phyloP scores from a whole-genome alignment of 2,113 vertebrate species.

The Thunnus thynnus region DNA sequence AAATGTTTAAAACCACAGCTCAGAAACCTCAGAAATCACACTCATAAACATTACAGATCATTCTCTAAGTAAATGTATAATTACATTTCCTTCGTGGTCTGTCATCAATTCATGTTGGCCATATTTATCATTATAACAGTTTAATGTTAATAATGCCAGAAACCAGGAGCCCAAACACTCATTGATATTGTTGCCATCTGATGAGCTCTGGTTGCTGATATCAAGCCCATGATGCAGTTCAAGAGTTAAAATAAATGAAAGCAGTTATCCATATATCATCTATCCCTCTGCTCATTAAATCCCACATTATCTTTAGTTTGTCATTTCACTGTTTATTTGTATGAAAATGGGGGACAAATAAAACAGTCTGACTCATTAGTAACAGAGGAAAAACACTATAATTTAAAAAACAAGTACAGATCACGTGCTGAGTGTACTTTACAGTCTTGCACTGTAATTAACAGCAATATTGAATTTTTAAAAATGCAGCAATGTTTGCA shows the following conservation, averaged over 20 bases:
- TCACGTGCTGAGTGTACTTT: not conserved
- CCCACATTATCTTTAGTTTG: conserved; percentile 23
- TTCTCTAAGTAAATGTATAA: conserved; percentile 29
- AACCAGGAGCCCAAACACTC: conserved; percentile 37
- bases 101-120: conserved; percentile 29
- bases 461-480: too few relatives aligned
- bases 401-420: conserved; percentile 1
- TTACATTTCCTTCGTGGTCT: conserved; percentile 19
- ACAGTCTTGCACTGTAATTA: conserved; percentile 7
- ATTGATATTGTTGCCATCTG: conserved; percentile 4
- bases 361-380: conserved; percentile 23
- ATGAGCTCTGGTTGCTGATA: conserved; percentile 44
- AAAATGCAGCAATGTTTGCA: too few relatives aligned
- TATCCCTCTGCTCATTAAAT: conserved; percentile 21
- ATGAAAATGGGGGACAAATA: conserved; percentile 21
- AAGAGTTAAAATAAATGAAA: conserved; percentile 25
- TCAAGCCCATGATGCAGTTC: conserved; percentile 25
- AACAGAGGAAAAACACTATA: conserved; percentile 17
- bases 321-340: conserved; percentile 37
- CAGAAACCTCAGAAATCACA: conserved; percentile 15
- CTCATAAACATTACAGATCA: conserved; percentile 17
- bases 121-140: conserved; percentile 34
- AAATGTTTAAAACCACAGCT: conserved; percentile 37
- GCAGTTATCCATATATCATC: conserved; percentile 14
- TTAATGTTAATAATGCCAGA: conserved; percentile 38